These are phyloP conservation scores for Enteromius radiatus DNA, from an alignment of 2,797 vertebrate genomes.

Conservation along the genomic window DNA sequence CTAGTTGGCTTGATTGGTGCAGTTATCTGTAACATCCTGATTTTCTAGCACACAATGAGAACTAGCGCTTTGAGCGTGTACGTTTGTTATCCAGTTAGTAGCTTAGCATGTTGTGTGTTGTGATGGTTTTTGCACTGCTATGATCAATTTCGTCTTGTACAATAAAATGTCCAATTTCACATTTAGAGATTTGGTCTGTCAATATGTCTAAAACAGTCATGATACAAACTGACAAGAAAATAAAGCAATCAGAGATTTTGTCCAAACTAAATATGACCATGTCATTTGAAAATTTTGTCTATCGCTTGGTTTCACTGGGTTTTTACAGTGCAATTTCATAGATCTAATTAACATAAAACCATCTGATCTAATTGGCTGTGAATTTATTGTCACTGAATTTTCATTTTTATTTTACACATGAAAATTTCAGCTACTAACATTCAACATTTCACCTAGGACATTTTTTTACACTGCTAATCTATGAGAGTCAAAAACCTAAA, in stretches of 20 bases:
- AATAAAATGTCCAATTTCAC: slow-evolving; percentile 20
- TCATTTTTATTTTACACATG: not conserved
- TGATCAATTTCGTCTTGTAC: not conserved
- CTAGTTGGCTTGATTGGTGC: slow-evolving; percentile 71
- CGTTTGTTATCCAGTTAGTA: slow-evolving; percentile 21
- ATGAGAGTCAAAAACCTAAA: not conserved
- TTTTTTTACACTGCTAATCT: slow-evolving; percentile 14
- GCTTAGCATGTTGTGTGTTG: slow-evolving; percentile 17
- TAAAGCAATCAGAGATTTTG: not conserved
- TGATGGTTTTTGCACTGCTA: slow-evolving; percentile 2
- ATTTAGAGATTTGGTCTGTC: not conserved
- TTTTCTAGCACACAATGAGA: slow-evolving; percentile 31
- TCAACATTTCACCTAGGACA: not conserved
- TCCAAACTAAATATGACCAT: not conserved
- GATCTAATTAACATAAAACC: not conserved
- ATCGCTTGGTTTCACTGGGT: not conserved
- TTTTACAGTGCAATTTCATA: not conserved
- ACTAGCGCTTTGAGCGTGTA: slow-evolving; percentile 26
- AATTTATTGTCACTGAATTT: not conserved
- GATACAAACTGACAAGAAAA: not conserved
- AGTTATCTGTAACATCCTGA: slow-evolving; percentile 32
- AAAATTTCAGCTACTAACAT: not conserved
- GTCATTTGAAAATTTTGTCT: not conserved
- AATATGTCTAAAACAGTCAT: not conserved
- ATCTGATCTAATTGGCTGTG: slow-evolving; percentile 3